Conservation (phyloP, 2,797 vertebrate genomes). For the Clamator glandarius region DNA sequence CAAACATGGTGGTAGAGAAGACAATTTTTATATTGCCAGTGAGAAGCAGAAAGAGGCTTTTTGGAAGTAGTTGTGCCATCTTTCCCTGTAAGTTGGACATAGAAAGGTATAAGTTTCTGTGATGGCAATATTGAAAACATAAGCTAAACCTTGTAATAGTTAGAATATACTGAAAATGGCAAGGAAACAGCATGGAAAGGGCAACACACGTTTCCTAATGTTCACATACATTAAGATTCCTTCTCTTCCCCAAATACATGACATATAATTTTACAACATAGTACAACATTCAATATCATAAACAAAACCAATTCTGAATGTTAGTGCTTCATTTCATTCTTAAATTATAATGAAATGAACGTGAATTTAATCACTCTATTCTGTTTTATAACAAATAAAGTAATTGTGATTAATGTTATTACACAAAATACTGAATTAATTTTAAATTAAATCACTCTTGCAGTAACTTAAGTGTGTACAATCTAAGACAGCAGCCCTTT, state of each 20-base stretch:
- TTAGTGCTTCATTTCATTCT: background rate
- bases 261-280: background rate
- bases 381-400: constrained; percentile 6
- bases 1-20: background rate
- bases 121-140: background rate
- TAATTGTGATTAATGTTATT: background rate
- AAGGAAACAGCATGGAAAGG: background rate
- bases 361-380: background rate
- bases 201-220: background rate
- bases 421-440: background rate
- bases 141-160: background rate
- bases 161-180: background rate
- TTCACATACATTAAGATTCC: background rate
- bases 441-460: background rate
- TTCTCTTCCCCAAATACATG: background rate
- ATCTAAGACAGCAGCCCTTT: background rate
- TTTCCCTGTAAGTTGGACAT: background rate
- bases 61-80: background rate
- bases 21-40: background rate
- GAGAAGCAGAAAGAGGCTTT: background rate
- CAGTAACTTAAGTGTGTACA: background rate
- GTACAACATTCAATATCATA: background rate
- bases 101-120: background rate
- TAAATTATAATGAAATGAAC: background rate
- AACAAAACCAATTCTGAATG: background rate